These are phyloP conservation scores for Philereme vetulata DNA, from an alignment of 2,888 invertebrate species.

Conservation along the genomic window DNA sequence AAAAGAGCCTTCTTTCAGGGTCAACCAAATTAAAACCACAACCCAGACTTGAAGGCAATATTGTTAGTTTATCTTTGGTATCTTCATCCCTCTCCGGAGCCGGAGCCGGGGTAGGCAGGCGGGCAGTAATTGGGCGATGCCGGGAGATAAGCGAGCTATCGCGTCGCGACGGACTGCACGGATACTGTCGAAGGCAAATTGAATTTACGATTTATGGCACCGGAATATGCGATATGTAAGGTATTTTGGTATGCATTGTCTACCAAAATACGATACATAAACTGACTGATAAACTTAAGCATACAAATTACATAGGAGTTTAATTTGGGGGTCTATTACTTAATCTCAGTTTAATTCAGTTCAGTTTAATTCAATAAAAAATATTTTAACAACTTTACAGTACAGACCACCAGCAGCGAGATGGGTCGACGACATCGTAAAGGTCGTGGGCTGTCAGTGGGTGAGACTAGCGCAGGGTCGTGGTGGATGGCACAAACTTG, in stretches of 20 bases:
- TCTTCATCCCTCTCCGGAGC: constrained; percentile 13
- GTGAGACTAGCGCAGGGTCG: too few species aligned
- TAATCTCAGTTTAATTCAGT: too few species aligned
- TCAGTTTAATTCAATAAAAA: too few species aligned
- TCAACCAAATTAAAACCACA: background rate
- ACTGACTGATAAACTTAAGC: too few species aligned
- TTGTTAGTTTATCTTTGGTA: constrained; percentile 10
- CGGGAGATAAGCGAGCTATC: constrained; percentile 28
- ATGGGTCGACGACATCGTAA: too few species aligned
- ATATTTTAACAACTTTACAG: too few species aligned
- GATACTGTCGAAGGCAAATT: constrained; percentile 31
- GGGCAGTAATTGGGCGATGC: constrained; percentile 29
- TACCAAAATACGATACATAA: background rate
- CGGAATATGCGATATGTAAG: constrained; percentile 16
- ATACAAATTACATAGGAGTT: too few species aligned
- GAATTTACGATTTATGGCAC: constrained; percentile 31
- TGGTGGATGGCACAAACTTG: too few species aligned
- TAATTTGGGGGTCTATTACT: too few species aligned
- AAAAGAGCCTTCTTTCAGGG: background rate
- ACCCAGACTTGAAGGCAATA: background rate
- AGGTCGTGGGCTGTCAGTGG: too few species aligned
- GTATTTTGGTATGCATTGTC: constrained; percentile 2
- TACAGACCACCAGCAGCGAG: too few species aligned
- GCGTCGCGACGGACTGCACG: constrained; percentile 18
- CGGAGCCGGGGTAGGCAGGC: constrained; percentile 12